A percentile compares a stretch with the other conserved stretches of the same genome.
Evolutionary conservation across 2,888 invertebrate genomes (phyloP).

Genomic region (Xylota segnis): DNA sequence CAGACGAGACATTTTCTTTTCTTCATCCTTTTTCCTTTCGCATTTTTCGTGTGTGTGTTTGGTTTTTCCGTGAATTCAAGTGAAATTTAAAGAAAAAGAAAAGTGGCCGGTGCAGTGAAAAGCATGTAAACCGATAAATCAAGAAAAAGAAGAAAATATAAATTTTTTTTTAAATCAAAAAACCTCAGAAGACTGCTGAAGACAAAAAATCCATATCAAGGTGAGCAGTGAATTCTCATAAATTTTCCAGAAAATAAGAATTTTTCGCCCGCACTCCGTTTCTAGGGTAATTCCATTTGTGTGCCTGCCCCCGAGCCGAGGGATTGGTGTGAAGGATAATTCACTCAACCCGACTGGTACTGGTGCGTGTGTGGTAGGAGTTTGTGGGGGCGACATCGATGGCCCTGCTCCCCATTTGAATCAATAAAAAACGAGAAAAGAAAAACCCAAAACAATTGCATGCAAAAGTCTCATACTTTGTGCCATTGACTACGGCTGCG

Average conservation of each 20-base stretch:
- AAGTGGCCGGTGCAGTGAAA: background rate
- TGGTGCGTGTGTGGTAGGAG: constrained; percentile 14
- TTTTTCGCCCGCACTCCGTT: constrained; percentile 21
- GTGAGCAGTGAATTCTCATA: constrained; percentile 41
- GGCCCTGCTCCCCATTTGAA: constrained; percentile 71
- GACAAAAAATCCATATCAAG: constrained; percentile 69
- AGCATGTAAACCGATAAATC: background rate
- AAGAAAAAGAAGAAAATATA: constrained; percentile 5
- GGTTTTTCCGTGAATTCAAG: constrained; percentile 27
- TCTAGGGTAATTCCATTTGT: constrained; percentile 71
- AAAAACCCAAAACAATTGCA: constrained; percentile 69
- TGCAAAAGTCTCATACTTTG: constrained; percentile 60
- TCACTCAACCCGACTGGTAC: constrained; percentile 47
- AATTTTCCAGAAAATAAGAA: constrained; percentile 13
- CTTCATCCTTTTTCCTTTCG: background rate
- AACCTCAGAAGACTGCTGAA: constrained; percentile 41
- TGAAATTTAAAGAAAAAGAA: background rate
- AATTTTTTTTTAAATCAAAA: background rate
- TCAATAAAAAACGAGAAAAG: constrained; percentile 59
- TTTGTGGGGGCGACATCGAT: constrained; percentile 21
- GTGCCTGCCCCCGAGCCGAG: constrained; percentile 9
- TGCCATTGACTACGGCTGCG: constrained; percentile 21
- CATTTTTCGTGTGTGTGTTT: constrained; percentile 5
- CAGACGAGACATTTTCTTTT: constrained; percentile 27
- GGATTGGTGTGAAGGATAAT: constrained; percentile 70